Evolutionary conservation across 2,113 vertebrate species (phyloP).

Genomic region (Gavialis gangeticus): DNA sequence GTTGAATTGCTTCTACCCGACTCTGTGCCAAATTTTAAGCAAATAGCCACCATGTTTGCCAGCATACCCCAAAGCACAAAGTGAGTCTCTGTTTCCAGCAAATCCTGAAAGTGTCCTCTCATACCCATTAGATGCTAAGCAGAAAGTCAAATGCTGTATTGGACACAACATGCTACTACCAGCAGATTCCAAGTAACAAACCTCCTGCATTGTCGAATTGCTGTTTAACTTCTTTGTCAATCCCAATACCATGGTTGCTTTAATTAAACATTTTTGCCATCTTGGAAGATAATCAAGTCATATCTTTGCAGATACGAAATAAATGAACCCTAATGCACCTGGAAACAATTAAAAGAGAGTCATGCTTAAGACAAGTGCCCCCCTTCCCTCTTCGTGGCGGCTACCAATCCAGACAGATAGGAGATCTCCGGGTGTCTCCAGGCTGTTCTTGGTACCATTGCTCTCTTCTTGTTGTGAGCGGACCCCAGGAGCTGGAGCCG

Average conservation of each 20-base stretch:
- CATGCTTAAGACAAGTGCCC: neutral
- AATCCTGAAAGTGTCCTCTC: neutral
- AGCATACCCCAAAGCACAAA: neutral
- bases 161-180: neutral
- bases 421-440: neutral
- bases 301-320: neutral
- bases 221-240: neutral
- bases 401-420: neutral
- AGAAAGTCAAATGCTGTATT: neutral
- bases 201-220: neutral
- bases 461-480: neutral
- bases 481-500: neutral
- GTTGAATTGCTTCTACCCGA: too few species aligned
- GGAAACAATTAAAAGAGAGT: neutral
- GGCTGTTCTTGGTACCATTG: too few species aligned
- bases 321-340: neutral
- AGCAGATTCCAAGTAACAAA: neutral
- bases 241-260: neutral
- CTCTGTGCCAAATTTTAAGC: too few species aligned
- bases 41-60: neutral
- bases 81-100: neutral
- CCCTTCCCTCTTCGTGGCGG: neutral
- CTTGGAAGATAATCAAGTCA: neutral
- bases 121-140: neutral
- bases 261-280: too few species aligned